Evolutionary conservation across 2,888 invertebrate genomes (phyloP), one percentile per base, ranked within the genome.

Genomic region (Exocentrus adspersus): DNA sequence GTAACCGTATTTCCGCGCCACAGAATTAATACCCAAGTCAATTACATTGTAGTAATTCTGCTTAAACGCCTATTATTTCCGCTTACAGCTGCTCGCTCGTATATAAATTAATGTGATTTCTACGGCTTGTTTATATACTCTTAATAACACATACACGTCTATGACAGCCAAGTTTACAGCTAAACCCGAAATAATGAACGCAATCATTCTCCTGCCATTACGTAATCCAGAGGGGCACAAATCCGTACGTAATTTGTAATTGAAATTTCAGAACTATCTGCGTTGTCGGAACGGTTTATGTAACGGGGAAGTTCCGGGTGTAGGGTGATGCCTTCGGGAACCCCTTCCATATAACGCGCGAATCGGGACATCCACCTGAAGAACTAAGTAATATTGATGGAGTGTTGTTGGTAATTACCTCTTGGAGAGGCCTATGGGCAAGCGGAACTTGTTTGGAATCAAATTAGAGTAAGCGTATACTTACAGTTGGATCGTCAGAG

Each of bases 221-320:
- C 7, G 32, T 4, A 32, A 32, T 37, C 10, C 37, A 12, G 12
- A n/a, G 37, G 3, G 37, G 37, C 12, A n/a, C n/a, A 9, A 37
- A 37, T 37, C 37, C 37, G 37, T 37, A 37, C n/a, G 4, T 37
- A 51, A 32, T 51, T 30, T 51, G 32, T 51, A 51, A 32, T 51
- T 51, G 50, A 51, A 51, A 51, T 51, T 51, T 32, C 32, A 17
- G 19, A 51, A 51, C 50, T 32, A 30, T 37, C n/a, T 51, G 50
- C 17, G 30, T 19, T 17, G 21, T 51, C 30, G 32, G 30, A 30
- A 51, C 32, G 32, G 32, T 30, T 32, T 17, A 30, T 32, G 30
- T 30, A 30, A 32, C 32, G 32, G 21, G 16, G 4, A 32, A 51
- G 50, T 51, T 30, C 28, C 5, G 28, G 50, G 16, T 14, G 50